Evolutionary conservation across 2,113 vertebrate species (phyloP).

Genomic region (Pachyramphus minor): DNA sequence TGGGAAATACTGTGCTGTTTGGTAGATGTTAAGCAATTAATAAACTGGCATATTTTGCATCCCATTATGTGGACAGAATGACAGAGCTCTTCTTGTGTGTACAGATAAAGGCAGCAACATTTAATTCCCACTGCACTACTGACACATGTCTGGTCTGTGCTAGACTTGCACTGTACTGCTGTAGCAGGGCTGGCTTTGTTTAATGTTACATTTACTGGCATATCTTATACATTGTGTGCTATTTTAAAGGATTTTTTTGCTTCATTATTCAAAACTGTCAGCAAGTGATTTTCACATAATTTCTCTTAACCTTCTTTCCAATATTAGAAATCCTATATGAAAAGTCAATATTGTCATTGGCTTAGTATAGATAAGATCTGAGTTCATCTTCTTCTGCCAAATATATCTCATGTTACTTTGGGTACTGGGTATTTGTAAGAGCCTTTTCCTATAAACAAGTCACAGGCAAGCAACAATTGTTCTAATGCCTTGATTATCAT

Average conservation of each 20-base stretch:
- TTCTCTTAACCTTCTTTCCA: not conserved
- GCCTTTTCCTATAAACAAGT: not conserved
- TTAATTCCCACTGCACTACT: not conserved
- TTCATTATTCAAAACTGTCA: not conserved
- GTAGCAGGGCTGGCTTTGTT: not conserved
- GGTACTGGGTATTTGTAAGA: not conserved
- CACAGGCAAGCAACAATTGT: not conserved
- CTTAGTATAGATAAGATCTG: not conserved
- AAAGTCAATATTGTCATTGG: not conserved
- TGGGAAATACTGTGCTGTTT: not conserved
- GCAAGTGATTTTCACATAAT: not conserved
- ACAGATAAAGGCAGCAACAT: not conserved
- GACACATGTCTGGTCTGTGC: not conserved
- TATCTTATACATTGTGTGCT: not conserved
- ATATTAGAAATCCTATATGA: not conserved
- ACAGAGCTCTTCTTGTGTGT: not conserved
- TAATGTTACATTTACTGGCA: not conserved
- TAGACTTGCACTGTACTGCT: not conserved
- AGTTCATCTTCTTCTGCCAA: not conserved
- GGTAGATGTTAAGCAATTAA: conserved; percentile 6
- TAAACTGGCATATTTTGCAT: not conserved
- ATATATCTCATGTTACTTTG: not conserved
- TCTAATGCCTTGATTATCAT: not conserved
- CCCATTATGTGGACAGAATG: not conserved
- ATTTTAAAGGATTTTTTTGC: not conserved